Percentiles rank a stretch among this genome's conserved stretches.
Evolutionary conservation across 2,888 invertebrate genomes (phyloP).

Genomic region (Agrotis exclamationis): DNA sequence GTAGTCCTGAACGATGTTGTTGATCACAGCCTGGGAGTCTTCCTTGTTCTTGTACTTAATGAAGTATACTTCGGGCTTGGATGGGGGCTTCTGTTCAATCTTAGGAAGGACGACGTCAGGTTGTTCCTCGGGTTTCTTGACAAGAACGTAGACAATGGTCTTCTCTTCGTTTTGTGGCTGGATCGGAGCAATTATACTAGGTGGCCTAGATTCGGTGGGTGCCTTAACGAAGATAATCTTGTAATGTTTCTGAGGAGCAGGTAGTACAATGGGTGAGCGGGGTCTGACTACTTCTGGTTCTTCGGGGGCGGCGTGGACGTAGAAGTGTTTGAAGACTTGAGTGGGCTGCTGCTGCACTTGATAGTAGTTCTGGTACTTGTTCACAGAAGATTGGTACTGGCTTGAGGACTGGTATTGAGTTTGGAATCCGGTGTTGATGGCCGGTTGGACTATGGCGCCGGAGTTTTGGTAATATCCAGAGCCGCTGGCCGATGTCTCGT

Average conservation of each 20-base stretch:
- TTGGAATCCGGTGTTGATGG: conserved; percentile 31
- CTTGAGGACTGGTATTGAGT: conserved; percentile 67
- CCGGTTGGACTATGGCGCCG: conserved; percentile 50
- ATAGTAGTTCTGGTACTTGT: conserved; percentile 90
- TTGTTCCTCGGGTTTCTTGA: conserved; percentile 94
- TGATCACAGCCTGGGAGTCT: conserved; percentile 85
- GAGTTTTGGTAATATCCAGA: conserved; percentile 46
- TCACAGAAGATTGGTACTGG: conserved; percentile 65
- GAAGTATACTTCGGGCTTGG: conserved; percentile 95
- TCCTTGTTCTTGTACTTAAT: conserved; percentile 94
- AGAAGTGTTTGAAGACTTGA: conserved; percentile 92
- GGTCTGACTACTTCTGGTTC: conserved; percentile 89
- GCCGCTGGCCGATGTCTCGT: conserved; percentile 23
- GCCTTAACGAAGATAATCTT: conserved; percentile 96
- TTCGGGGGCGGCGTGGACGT: conserved; percentile 87
- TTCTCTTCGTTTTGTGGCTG: conserved; percentile 93
- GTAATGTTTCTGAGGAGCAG: conserved; percentile 94
- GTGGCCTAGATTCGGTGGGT: conserved; percentile 92
- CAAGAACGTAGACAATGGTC: conserved; percentile 94
- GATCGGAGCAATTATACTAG: conserved; percentile 93
- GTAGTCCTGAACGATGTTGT: conserved; percentile 86
- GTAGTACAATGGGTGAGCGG: conserved; percentile 91
- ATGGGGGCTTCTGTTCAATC: conserved; percentile 93
- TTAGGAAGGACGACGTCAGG: conserved; percentile 93
- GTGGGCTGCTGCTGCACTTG: conserved; percentile 94